These are phyloP conservation scores for Nematostella vectensis DNA, from an alignment of 92 coral and sea anemone species.

Conservation along the genomic window DNA sequence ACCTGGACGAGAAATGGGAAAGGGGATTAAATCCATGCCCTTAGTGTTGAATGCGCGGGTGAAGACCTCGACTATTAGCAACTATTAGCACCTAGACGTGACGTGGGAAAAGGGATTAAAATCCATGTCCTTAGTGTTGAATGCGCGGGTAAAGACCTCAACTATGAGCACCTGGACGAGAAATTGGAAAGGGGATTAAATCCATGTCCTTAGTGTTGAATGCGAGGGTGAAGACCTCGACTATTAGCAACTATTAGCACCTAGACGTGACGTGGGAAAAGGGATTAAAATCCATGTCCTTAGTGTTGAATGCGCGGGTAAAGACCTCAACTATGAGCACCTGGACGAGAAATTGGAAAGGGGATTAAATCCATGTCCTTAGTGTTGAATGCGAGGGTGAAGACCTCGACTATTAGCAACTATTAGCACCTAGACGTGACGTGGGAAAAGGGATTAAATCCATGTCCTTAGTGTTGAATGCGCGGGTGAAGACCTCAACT, in stretches of 20 bases:
- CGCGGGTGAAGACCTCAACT: conserved; percentile 56
- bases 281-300: conserved; percentile 64
- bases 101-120: no score
- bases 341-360: conserved; percentile 19
- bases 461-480: conserved; percentile 65
- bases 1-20: conserved; percentile 27
- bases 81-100: conserved; percentile 39
- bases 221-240: conserved; percentile 57
- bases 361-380: conserved; percentile 64
- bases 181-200: no score
- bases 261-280: conserved; percentile 18
- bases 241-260: conserved; percentile 32
- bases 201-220: conserved; percentile 71
- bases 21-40: no score
- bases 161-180: conserved; percentile 52
- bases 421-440: conserved; percentile 42
- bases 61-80: conserved; percentile 38
- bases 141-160: conserved; percentile 57
- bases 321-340: conserved; percentile 58
- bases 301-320: conserved; percentile 67
- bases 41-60: conserved; percentile 66
- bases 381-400: conserved; percentile 69
- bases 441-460: conserved; percentile 52
- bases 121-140: conserved; percentile 66
- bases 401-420: conserved; percentile 33